phyloP scores from a whole-genome alignment of 2,797 vertebrate species.

The Enteromius fasciolatus region DNA sequence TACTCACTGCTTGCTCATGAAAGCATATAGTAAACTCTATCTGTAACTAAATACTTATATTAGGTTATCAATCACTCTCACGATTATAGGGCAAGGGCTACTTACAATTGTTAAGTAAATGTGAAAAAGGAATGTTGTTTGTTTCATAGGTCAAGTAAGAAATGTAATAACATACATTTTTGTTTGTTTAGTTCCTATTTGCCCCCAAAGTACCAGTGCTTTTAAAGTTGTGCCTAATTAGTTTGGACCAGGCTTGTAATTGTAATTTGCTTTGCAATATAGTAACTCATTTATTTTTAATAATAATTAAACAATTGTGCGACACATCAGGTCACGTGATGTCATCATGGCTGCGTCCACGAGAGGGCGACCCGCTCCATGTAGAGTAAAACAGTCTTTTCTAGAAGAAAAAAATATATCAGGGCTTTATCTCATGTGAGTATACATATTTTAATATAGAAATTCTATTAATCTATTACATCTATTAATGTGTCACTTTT shows the following conservation, averaged over 20 bases:
- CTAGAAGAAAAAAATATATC: background rate
- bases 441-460: background rate
- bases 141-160: background rate
- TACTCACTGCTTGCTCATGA: background rate
- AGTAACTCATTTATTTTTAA: background rate
- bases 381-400: background rate
- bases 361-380: conserved; percentile 13
- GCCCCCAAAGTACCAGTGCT: background rate
- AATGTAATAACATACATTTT: background rate
- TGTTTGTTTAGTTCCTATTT: background rate
- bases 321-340: conserved; percentile 10
- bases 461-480: background rate
- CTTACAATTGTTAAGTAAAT: background rate
- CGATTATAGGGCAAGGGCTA: too few relatives aligned
- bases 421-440: background rate
- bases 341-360: conserved; percentile 10
- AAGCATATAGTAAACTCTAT: background rate
- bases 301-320: background rate
- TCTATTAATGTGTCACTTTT: background rate
- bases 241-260: background rate
- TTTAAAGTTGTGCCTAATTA: background rate
- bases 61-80: background rate
- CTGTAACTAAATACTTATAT: background rate
- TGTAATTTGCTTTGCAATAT: background rate
- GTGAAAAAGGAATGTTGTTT: background rate